A percentile compares a stretch with the other conserved stretches of the same genome.
These are phyloP conservation scores for Lycodopsis pacificus DNA, from an alignment of 2,797 vertebrate genomes.

Conservation along the genomic window DNA sequence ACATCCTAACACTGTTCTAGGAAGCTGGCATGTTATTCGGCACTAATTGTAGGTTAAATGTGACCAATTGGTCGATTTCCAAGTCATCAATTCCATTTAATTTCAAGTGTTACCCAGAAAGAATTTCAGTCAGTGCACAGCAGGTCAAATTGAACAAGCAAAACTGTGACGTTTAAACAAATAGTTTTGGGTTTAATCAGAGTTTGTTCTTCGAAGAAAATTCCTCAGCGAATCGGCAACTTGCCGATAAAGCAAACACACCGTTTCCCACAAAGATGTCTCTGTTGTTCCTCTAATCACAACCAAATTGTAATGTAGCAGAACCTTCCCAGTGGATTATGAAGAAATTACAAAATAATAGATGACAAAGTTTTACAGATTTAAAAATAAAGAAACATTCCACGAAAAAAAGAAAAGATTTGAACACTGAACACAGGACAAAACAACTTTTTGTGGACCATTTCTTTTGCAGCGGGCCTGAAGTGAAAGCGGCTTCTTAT, in stretches of 20 bases:
- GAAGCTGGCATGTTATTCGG: neutral
- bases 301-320: neutral
- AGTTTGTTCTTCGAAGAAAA: neutral
- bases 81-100: neutral
- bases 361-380: neutral
- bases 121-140: neutral
- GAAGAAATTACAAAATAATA: neutral
- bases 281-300: neutral
- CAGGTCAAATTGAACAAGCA: neutral
- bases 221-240: neutral
- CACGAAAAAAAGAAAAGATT: neutral
- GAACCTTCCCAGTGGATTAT: neutral
- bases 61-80: neutral
- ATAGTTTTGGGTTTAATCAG: neutral
- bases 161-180: neutral
- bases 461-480: constrained; percentile 35
- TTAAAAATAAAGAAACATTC: too few species aligned
- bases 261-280: neutral
- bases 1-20: neutral
- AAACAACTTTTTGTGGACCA: constrained; percentile 4
- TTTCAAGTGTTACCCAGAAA: neutral
- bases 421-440: neutral
- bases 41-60: neutral
- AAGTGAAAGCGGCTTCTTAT: constrained; percentile 52
- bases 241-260: neutral